phyloP scores from a whole-genome alignment of 2,113 vertebrate species.

The Chaenogobius annularis region DNA sequence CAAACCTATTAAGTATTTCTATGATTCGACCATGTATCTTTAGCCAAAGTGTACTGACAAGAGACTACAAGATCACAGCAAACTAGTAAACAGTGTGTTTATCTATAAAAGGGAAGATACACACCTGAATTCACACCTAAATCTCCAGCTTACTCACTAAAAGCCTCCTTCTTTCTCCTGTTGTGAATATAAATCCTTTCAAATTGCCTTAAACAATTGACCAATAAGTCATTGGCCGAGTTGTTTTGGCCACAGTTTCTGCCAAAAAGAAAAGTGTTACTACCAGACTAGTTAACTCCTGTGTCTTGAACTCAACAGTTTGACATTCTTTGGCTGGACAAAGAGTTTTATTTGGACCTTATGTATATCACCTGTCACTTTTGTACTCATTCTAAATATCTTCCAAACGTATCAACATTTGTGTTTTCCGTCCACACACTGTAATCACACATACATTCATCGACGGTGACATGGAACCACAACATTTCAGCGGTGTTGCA shows the following conservation, averaged over 20 bases:
- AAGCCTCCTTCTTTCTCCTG: no score
- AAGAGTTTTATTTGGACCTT: neutral
- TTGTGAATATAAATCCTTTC: no score
- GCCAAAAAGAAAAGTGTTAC: neutral
- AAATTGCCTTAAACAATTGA: no score
- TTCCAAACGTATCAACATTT: neutral
- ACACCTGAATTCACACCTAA: no score
- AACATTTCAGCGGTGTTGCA: slow-evolving; percentile 7
- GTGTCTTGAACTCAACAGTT: neutral
- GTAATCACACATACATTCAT: slow-evolving; percentile 28
- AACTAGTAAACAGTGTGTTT: no score
- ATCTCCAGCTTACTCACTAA: no score
- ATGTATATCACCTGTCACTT: neutral
- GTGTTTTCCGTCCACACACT: slow-evolving; percentile 25
- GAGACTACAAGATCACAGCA: no score
- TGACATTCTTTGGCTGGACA: neutral
- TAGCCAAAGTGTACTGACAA: no score
- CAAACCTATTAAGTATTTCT: no score
- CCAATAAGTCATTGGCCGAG: neutral
- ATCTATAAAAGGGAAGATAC: no score
- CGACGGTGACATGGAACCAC: slow-evolving; percentile 18
- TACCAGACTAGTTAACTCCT: neutral
- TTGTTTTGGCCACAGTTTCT: neutral
- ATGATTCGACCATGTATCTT: no score
- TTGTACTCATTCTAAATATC: neutral